Conservation (phyloP, 2,888 invertebrate species). For the Drosophila greeni region DNA sequence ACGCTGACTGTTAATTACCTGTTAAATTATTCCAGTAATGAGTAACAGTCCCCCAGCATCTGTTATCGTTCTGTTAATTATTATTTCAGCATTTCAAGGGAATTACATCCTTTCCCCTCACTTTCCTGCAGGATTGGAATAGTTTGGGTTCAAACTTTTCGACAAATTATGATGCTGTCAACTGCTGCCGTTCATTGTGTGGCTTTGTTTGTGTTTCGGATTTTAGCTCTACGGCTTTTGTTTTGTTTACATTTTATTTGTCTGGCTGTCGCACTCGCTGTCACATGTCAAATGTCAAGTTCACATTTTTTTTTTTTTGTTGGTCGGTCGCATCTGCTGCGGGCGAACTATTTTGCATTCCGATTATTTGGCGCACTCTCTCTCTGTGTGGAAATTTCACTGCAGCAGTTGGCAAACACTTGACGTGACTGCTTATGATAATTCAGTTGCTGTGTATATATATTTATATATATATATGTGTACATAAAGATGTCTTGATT, state of each 20-base stretch:
- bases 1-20: neutral
- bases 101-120: neutral
- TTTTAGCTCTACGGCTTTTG: slow-evolving; percentile 2
- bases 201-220: slow-evolving; percentile 14
- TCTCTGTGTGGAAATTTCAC: slow-evolving; percentile 30
- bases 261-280: slow-evolving; percentile 58
- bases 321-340: slow-evolving; percentile 42
- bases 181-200: slow-evolving; percentile 18
- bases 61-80: slow-evolving; percentile 35
- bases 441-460: slow-evolving; percentile 39
- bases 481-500: slow-evolving; percentile 38
- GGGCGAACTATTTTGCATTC: slow-evolving; percentile 52
- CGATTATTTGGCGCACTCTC: slow-evolving; percentile 39
- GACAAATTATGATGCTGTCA: slow-evolving; percentile 37
- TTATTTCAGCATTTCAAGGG: neutral
- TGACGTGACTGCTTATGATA: slow-evolving; percentile 58
- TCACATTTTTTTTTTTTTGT: slow-evolving; percentile 40
- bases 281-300: slow-evolving; percentile 67
- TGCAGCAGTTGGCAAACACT: slow-evolving; percentile 50
- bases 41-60: slow-evolving; percentile 7
- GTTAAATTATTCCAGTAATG: neutral
- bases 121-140: slow-evolving; percentile 15
- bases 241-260: slow-evolving; percentile 48
- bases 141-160: slow-evolving; percentile 14
- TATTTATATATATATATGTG: slow-evolving; percentile 8